phyloP scores from a whole-genome alignment of 1,140 invertebrate genomes.

The Apis dorsata region DNA sequence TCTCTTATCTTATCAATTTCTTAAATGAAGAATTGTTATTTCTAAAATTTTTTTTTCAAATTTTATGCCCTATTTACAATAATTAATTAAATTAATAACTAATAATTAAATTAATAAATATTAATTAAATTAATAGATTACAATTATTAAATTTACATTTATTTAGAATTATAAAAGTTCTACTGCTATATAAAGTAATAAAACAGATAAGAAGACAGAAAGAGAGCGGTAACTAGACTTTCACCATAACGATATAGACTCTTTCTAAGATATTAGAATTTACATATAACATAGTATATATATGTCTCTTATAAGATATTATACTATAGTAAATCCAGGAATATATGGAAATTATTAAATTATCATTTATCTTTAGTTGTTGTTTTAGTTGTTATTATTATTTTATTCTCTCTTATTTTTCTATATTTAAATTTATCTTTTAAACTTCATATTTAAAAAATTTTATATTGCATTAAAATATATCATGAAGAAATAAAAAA shows the following conservation, averaged over 20 bases:
- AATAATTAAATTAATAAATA: too few relatives aligned
- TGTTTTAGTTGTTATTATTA: background rate
- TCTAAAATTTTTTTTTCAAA: background rate
- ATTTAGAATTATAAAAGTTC: background rate
- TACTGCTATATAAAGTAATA: background rate
- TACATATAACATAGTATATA: background rate
- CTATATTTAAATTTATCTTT: background rate
- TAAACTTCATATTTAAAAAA: background rate
- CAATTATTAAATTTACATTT: too few relatives aligned
- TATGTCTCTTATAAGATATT: background rate
- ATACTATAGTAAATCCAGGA: constrained; percentile 13
- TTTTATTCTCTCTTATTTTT: background rate
- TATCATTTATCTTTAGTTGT: too few relatives aligned
- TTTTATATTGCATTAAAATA: background rate
- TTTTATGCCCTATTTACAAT: constrained; percentile 7
- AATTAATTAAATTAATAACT: too few relatives aligned
- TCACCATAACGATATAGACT: constrained; percentile 15
- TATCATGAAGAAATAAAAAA: too few relatives aligned
- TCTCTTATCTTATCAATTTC: background rate
- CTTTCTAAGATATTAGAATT: constrained; percentile 26
- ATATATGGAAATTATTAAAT: background rate
- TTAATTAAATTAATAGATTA: too few relatives aligned
- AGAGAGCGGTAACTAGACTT: constrained; percentile 19
- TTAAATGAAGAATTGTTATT: too few relatives aligned
- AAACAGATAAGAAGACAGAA: background rate